Evolutionary conservation across 2,888 invertebrate species (phyloP), one percentile per base, ranked within the genome.

Genomic region (Nomada lathburiana): DNA sequence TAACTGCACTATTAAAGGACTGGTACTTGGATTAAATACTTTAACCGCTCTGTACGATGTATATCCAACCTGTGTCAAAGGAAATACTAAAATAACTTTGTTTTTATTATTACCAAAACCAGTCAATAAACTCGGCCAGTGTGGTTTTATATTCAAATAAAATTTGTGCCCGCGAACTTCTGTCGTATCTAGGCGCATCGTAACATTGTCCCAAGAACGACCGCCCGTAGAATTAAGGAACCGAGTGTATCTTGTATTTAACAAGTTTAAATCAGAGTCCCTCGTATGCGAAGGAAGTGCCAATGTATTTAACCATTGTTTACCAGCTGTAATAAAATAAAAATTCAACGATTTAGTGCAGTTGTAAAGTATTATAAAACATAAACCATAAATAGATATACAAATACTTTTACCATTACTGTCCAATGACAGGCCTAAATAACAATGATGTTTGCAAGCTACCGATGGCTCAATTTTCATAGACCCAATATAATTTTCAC

Each of bases 131-230:
- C 94, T 95, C 16, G 97, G 97, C 97, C 97, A 97, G 74, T 95
- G 95, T 88, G 97, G 95, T 89, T 96, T 95, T 60, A 97, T 96
- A 86, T 95, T 95, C 7, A 96, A 96, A 81, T 95, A 93, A 91
- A 97, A 96, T 91, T 96, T 94, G 92, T 97, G 96, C 80, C 96
- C 96, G 82, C 95, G 94, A 70, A 95, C 95, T 94, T 97, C 96
- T 65, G 95, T 96, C 4, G 98, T 98, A 93, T 98, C 97, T 90
- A 98, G 92, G 82, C 96, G 95, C 91, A 98, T 95, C 29, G 97
- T 96, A 69, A 97, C 94, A 93, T 97, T 97, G 89, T 96, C 95
- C 94, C 96, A 95, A 84, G 92, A 92, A 75, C 94, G 93, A 70
- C 93, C 91, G 59, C 94, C 94, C 86, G 94, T 94, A 18, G 94